These are phyloP conservation scores for Papilio polyxenes DNA, from an alignment of 1,140 invertebrate species.

Conservation along the genomic window DNA sequence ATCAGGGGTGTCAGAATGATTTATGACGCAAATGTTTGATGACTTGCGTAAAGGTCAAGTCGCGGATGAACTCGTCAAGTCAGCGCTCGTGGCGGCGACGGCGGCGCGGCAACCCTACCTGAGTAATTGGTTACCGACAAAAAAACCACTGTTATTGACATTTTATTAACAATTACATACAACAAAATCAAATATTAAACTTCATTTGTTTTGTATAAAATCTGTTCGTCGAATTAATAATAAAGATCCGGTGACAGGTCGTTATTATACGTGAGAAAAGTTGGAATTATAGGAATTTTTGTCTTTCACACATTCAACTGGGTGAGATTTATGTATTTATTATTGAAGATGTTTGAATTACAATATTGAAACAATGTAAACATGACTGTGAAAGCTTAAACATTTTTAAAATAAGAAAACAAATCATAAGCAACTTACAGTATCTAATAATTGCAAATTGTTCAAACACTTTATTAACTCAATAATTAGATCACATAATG, in stretches of 20 bases:
- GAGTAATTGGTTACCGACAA: neutral
- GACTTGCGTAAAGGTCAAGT: neutral
- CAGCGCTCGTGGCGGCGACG: no score
- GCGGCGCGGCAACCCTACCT: no score
- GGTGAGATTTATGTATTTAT: neutral
- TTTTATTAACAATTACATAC: neutral
- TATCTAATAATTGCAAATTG: neutral
- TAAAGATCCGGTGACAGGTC: neutral
- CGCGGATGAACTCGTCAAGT: neutral
- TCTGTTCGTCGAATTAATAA: neutral
- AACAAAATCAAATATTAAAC: neutral
- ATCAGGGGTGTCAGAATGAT: slow-evolving; percentile 1
- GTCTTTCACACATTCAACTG: neutral
- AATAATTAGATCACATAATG: neutral
- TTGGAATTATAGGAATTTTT: neutral
- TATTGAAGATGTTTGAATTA: neutral
- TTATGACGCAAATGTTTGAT: neutral
- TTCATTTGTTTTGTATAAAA: neutral
- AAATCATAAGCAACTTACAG: neutral
- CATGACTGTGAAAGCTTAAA: neutral
- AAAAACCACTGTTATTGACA: neutral
- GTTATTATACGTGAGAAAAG: slow-evolving; percentile 1
- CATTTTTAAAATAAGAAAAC: neutral
- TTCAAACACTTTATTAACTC: neutral
- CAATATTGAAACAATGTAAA: neutral